Evolutionary conservation across 2,797 vertebrate genomes (phyloP).

Genomic region (Onychomys leucogaster): DNA sequence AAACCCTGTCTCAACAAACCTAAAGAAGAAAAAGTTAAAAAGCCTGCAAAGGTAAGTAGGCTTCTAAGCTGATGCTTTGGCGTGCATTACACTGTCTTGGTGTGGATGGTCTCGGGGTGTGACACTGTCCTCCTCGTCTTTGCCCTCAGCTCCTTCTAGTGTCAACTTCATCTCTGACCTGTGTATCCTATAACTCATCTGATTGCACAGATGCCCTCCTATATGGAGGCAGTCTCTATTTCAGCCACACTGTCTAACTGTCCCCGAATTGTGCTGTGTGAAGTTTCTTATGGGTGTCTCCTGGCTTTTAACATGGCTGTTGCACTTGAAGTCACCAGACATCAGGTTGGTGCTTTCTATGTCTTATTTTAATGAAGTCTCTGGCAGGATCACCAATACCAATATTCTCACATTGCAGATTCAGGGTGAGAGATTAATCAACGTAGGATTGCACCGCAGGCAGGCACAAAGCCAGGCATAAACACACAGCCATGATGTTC

Average conservation of each 20-base stretch:
- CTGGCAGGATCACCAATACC: background rate
- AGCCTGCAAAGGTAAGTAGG: background rate
- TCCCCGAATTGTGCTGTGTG: background rate
- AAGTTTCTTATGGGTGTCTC: background rate
- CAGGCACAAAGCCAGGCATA: background rate
- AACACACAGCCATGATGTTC: fast-evolving
- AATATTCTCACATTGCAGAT: background rate
- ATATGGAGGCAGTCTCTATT: background rate
- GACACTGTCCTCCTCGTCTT: background rate
- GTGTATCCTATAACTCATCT: background rate
- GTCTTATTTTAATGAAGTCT: background rate
- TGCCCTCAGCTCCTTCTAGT: background rate
- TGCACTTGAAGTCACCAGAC: background rate
- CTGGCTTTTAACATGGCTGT: background rate
- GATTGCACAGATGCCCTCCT: background rate
- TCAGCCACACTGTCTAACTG: background rate
- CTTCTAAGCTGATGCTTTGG: background rate
- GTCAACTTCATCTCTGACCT: background rate
- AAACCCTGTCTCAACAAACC: too few relatives aligned
- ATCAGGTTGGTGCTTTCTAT: background rate
- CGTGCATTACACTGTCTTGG: fast-evolving
- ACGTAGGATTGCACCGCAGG: background rate
- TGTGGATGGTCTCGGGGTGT: fast-evolving
- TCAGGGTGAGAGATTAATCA: background rate
- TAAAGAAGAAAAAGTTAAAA: background rate